A percentile compares a stretch with the other conserved stretches of the same genome.
Conservation (phyloP, 2,797 vertebrate genomes). For the Hippopotamyrus pictus region DNA sequence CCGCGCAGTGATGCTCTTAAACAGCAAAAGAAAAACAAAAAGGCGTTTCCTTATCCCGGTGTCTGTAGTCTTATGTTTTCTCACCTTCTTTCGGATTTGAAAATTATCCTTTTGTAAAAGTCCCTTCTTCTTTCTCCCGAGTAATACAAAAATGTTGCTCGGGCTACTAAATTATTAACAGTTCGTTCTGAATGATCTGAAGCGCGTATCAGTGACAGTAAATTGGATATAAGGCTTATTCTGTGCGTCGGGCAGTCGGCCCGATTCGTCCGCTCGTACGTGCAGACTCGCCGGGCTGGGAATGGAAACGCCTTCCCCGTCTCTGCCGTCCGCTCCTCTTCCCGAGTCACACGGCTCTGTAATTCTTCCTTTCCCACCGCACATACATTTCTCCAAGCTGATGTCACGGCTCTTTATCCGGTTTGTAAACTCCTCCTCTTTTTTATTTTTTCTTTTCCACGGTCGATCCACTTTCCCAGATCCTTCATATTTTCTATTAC, state of each 20-base stretch:
- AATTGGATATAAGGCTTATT: not conserved
- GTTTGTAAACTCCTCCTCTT: slow-evolving; percentile 12
- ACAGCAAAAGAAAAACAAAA: not conserved
- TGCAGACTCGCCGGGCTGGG: not conserved
- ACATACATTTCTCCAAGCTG: slow-evolving; percentile 18
- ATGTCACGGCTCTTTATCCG: slow-evolving; percentile 19
- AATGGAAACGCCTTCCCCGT: slow-evolving; percentile 13
- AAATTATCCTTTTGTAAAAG: not conserved
- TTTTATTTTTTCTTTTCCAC: not conserved
- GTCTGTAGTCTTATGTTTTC: not conserved
- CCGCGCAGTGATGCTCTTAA: slow-evolving; percentile 12
- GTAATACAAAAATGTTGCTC: not conserved
- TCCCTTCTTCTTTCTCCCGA: not conserved
- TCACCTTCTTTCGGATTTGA: not conserved
- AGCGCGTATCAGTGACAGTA: not conserved
- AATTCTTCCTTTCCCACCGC: not conserved
- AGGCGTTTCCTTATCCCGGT: slow-evolving; percentile 4
- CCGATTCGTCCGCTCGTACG: not conserved
- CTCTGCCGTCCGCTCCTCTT: not conserved
- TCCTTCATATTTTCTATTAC: not conserved
- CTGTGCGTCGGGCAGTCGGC: not conserved
- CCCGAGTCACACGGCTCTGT: not conserved
- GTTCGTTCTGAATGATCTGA: not conserved
- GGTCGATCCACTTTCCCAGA: not conserved
- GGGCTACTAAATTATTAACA: not conserved